Percentiles rank a stretch among this genome's conserved stretches.
Conservation (phyloP, 2,113 vertebrate genomes). For the Cinclus cinclus region DNA sequence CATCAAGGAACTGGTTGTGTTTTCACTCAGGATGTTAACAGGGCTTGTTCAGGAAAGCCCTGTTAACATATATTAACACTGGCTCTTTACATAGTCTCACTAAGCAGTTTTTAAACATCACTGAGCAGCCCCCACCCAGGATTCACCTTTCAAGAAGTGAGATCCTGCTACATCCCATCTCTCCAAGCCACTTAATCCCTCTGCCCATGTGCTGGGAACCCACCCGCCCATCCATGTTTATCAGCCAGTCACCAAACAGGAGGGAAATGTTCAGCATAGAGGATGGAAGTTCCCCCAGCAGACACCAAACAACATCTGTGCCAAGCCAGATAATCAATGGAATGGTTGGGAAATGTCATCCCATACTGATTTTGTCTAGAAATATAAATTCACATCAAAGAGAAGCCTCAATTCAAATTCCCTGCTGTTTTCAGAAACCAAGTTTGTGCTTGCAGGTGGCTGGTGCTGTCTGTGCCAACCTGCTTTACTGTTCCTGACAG, state of each 20-base stretch:
- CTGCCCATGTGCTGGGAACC: background rate
- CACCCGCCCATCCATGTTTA: background rate
- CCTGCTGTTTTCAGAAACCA: background rate
- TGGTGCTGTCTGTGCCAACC: background rate
- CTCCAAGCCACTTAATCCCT: background rate
- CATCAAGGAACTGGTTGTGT: rapidly evolving
- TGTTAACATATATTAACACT: background rate
- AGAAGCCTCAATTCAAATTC: background rate
- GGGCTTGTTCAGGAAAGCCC: background rate
- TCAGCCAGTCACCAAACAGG: background rate
- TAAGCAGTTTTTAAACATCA: background rate
- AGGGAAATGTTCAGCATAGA: rapidly evolving
- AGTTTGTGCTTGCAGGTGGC: background rate
- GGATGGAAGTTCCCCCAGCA: background rate
- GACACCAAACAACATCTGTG: background rate
- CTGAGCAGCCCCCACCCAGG: background rate
- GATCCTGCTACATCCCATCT: background rate
- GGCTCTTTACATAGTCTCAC: background rate
- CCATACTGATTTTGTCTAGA: background rate
- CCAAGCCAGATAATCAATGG: background rate
- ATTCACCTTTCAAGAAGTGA: background rate
- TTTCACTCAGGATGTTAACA: background rate
- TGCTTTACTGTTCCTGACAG: background rate
- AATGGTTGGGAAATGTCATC: background rate
- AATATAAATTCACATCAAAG: background rate